These are phyloP conservation scores for Leptinotarsa juncta DNA, from an alignment of 2,888 invertebrate genomes.

Conservation along the genomic window DNA sequence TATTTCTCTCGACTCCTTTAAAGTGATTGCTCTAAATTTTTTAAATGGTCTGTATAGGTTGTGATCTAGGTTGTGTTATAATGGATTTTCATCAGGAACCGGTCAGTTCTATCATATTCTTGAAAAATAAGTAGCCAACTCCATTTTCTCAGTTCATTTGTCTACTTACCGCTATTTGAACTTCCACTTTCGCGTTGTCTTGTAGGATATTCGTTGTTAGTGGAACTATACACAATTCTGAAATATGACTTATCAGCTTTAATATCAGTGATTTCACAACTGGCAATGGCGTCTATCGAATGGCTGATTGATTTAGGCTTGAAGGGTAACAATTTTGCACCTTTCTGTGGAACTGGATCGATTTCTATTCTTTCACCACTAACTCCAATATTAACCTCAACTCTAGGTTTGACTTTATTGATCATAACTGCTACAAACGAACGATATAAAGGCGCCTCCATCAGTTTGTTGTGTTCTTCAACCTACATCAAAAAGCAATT, in stretches of 20 bases:
- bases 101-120: neutral
- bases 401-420: constrained; percentile 84
- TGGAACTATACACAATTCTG: constrained; percentile 73
- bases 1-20: no score
- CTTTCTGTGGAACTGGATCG: constrained; percentile 80
- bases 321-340: constrained; percentile 69
- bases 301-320: constrained; percentile 85
- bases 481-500: constrained; percentile 42
- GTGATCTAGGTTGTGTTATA: no score
- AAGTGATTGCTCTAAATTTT: no score
- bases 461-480: constrained; percentile 75
- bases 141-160: neutral
- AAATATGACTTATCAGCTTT: constrained; percentile 80
- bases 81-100: no score
- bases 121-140: constrained; percentile 5
- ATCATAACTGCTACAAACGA: constrained; percentile 82
- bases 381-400: constrained; percentile 87
- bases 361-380: constrained; percentile 93
- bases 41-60: no score
- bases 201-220: constrained; percentile 22
- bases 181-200: constrained; percentile 27
- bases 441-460: constrained; percentile 90
- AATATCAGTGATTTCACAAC: constrained; percentile 86
- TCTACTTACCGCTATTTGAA: constrained; percentile 24
- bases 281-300: constrained; percentile 87